Evolutionary conservation across 2,888 invertebrate genomes (phyloP).

Genomic region (Acrocera orbiculus): DNA sequence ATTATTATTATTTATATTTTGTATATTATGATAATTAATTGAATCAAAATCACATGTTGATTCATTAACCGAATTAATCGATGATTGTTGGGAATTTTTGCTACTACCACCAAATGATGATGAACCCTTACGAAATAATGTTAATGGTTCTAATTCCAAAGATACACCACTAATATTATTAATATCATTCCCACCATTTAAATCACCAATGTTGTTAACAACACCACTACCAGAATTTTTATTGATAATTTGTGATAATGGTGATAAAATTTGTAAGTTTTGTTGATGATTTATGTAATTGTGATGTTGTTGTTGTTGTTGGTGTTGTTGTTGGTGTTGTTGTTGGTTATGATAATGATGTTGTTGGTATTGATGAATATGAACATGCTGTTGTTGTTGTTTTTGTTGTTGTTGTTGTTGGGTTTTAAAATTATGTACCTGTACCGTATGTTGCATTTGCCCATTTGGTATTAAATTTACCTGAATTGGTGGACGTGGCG

Average conservation of each 20-base stretch:
- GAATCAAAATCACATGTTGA: slow-evolving; percentile 22
- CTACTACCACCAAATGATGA: slow-evolving; percentile 25
- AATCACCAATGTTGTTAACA: slow-evolving; percentile 12
- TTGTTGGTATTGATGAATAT: background rate
- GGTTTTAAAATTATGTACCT: background rate
- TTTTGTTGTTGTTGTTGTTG: background rate
- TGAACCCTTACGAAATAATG: slow-evolving; percentile 23
- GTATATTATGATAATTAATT: slow-evolving; percentile 25
- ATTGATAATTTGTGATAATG: slow-evolving; percentile 8
- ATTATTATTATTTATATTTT: slow-evolving; percentile 16
- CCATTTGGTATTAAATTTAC: slow-evolving; percentile 24
- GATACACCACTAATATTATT: slow-evolving; percentile 13
- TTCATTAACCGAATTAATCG: slow-evolving; percentile 16
- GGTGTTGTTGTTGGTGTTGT: slow-evolving; percentile 7
- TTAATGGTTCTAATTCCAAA: slow-evolving; percentile 19
- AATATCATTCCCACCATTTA: slow-evolving; percentile 9
- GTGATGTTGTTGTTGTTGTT: slow-evolving; percentile 11
- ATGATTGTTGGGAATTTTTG: slow-evolving; percentile 19
- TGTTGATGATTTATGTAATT: slow-evolving; percentile 12
- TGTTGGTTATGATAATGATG: background rate
- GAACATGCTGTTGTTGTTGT: background rate
- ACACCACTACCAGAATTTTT: slow-evolving; percentile 12
- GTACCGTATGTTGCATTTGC: slow-evolving; percentile 11
- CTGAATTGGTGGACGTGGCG: slow-evolving; percentile 50
- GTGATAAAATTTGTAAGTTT: slow-evolving; percentile 16